Base-by-base conservation (phyloP, 1,140 invertebrate species). In the Phymorhynchus buccinoides region DNA sequence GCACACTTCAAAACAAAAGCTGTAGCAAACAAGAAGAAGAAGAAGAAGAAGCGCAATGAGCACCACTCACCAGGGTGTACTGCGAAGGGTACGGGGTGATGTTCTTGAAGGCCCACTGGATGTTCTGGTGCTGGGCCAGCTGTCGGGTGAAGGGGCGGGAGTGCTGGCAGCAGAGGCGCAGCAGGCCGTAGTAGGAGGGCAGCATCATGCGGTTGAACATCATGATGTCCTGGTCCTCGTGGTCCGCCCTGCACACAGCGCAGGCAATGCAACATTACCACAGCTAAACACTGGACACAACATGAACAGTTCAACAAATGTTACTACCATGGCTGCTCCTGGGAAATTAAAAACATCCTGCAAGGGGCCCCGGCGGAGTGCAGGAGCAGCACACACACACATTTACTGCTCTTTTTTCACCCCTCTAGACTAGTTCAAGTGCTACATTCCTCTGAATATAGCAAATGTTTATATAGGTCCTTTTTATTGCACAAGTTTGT, bases 61-160 rank as follows among this genome's bases (percentile, higher is more conserved):
- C 52, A 80, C n/a, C 30, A 86, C 94, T 94, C 93, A 96, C 96
- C 35, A 95, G 95, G 62, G 96, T 96, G 94, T 99, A 99, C 89
- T 98, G 97, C 39, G 97, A 97, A 30, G 97, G 97, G 94, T 98
- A 97, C 27, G 97, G 97, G 32, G 97, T 97, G 82, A 99, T 98
- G 92, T 98, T 98, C 90, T 98, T 97, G 93, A 98, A 98, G 77
- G 97, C 97, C 97, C 97, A 99, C 91, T 97, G 96, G 66, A 98
- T 96, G 94, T 99, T 98, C 94, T 98, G 97, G 94, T 99, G 97
- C 86, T 96, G 95, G 0, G 97, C 96, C 39, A 98, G 94, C 90
- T 97, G 96, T 83, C 97, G 95, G 37, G 97, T 97, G 92, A 98
- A 97, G 6, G 95, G 93, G 12, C 96, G 94, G 0, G 97, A 98